Conservation (phyloP, 92 coral and sea anemone genomes). For the Zoanthus sociatus region DNA sequence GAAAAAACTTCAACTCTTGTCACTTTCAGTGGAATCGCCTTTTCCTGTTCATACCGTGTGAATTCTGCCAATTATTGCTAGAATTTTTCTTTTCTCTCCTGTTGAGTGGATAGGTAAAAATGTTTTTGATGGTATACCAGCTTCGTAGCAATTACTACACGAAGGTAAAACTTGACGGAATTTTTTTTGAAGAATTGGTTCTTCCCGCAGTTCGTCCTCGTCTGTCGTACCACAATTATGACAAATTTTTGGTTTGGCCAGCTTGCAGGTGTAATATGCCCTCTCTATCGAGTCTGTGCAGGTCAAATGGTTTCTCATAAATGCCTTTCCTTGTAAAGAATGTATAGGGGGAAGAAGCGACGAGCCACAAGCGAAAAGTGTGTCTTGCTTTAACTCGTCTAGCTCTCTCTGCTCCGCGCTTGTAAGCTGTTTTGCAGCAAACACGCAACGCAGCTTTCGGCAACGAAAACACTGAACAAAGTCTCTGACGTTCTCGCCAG, state of each 20-base stretch:
- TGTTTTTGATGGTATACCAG: slow-evolving; percentile 41
- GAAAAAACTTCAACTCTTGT: not conserved
- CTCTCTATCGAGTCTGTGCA: slow-evolving; percentile 45
- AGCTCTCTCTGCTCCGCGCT: slow-evolving; percentile 26
- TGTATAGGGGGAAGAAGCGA: slow-evolving; percentile 41
- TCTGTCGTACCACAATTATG: slow-evolving; percentile 29
- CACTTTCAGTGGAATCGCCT: too few relatives aligned
- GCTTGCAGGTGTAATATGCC: slow-evolving; percentile 33
- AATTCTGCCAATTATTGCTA: slow-evolving; percentile 28
- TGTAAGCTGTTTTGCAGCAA: slow-evolving; percentile 34
- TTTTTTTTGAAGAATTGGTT: slow-evolving; percentile 24
- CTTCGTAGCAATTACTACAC: slow-evolving; percentile 29
- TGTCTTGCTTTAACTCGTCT: slow-evolving; percentile 29
- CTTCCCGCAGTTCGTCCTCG: slow-evolving; percentile 24
- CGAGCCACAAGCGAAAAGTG: slow-evolving; percentile 38
- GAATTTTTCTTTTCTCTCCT: slow-evolving; percentile 16
- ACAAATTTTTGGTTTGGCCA: slow-evolving; percentile 27
- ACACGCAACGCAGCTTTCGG: slow-evolving; percentile 49
- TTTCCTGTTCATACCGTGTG: not conserved
- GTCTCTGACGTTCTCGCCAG: slow-evolving; percentile 47
- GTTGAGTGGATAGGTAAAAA: slow-evolving; percentile 30
- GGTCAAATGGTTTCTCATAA: slow-evolving; percentile 32
- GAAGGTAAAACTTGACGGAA: slow-evolving; percentile 43
- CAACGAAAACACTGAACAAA: slow-evolving; percentile 49
- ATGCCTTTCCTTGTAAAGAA: slow-evolving; percentile 33